Percentiles rank a stretch among this genome's conserved stretches.
These are phyloP conservation scores for Empidonax traillii DNA, from an alignment of 2,113 vertebrate genomes.

Conservation along the genomic window DNA sequence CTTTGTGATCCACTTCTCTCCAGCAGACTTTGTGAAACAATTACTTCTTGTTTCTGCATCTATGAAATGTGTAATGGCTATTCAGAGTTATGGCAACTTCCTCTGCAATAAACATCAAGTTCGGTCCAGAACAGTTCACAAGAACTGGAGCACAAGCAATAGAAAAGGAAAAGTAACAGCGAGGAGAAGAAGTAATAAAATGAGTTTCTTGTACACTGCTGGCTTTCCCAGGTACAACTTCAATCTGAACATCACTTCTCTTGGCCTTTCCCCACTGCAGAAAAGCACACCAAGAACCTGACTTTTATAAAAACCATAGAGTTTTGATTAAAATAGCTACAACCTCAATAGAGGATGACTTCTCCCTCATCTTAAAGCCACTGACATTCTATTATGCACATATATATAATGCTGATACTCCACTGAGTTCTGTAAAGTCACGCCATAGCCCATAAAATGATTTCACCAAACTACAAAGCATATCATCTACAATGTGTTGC, in stretches of 20 bases:
- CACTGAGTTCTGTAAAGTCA: constrained; percentile 21
- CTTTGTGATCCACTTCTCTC: neutral
- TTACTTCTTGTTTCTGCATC: neutral
- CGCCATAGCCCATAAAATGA: neutral
- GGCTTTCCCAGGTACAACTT: neutral
- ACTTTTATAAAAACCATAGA: neutral
- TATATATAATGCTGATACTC: neutral
- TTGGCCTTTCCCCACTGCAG: neutral
- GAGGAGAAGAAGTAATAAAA: neutral
- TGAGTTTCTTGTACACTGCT: neutral
- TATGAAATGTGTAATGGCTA: neutral
- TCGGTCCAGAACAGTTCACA: neutral
- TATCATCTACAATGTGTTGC: neutral
- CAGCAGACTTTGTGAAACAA: neutral
- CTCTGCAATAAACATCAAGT: neutral
- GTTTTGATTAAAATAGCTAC: neutral
- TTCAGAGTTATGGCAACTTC: neutral
- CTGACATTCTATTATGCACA: neutral
- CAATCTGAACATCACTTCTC: neutral
- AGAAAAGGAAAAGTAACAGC: neutral
- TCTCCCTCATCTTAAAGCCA: neutral
- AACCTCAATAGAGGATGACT: neutral
- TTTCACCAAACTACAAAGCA: neutral
- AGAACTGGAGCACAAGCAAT: neutral
- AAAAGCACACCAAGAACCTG: neutral